phyloP scores from a whole-genome alignment of 2,888 invertebrate species.

The Mythimna impura region DNA sequence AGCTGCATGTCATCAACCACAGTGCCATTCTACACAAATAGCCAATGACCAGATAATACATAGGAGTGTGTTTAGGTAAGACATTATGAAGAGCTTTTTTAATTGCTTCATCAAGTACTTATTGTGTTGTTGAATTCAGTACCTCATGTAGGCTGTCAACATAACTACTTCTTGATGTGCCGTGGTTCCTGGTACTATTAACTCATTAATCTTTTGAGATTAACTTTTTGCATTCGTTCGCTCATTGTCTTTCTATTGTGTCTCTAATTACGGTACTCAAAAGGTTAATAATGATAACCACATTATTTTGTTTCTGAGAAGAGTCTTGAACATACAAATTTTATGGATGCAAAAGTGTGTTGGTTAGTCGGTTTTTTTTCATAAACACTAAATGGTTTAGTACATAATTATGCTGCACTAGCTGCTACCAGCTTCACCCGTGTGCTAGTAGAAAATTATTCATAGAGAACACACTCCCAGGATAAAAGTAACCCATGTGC shows the following conservation, averaged over 20 bases:
- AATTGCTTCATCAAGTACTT: neutral
- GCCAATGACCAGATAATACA: constrained; percentile 85
- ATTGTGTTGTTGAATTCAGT: neutral
- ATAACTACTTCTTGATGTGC: neutral
- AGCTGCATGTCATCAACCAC: constrained; percentile 80
- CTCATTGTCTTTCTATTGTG: no score
- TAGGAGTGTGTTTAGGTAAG: constrained; percentile 82
- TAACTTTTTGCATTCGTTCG: no score
- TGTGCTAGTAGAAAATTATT: no score
- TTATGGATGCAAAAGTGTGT: neutral
- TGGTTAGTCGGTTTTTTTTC: neutral
- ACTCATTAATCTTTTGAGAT: no score
- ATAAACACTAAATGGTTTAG: neutral
- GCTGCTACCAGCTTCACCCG: no score
- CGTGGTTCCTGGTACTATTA: neutral
- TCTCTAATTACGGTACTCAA: no score
- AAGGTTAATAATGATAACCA: neutral
- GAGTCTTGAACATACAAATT: no score
- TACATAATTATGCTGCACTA: neutral
- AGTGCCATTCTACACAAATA: constrained; percentile 82
- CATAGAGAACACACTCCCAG: no score
- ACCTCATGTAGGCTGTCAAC: neutral
- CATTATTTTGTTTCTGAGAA: neutral
- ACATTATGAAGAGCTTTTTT: neutral
- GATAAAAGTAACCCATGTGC: no score